These are phyloP conservation scores for Drosophila falleni DNA, from an alignment of 2,888 invertebrate species.

Conservation along the genomic window DNA sequence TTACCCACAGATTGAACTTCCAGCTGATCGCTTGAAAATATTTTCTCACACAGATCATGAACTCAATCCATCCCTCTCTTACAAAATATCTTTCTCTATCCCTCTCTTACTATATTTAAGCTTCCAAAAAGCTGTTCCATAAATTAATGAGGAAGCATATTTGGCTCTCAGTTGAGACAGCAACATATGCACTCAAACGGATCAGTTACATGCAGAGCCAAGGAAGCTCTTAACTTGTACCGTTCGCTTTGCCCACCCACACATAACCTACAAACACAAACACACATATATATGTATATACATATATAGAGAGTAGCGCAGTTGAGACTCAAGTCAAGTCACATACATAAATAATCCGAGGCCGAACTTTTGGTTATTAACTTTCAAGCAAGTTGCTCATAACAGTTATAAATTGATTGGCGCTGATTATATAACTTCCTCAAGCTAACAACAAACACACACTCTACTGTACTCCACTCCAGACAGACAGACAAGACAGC, in stretches of 20 bases:
- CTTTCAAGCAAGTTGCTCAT: slow-evolving; percentile 63
- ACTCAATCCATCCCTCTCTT: not conserved
- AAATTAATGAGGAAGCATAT: slow-evolving; percentile 61
- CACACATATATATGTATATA: slow-evolving; percentile 15
- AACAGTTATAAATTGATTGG: slow-evolving; percentile 79
- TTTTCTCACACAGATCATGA: slow-evolving; percentile 49
- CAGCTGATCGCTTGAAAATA: slow-evolving; percentile 12
- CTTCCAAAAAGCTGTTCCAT: slow-evolving; percentile 19
- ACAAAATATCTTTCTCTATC: not conserved
- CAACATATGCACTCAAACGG: slow-evolving; percentile 61
- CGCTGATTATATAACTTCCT: slow-evolving; percentile 79
- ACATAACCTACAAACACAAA: slow-evolving; percentile 22
- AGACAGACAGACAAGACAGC: slow-evolving; percentile 20
- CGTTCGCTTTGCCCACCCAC: slow-evolving; percentile 44
- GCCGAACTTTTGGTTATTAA: slow-evolving; percentile 63
- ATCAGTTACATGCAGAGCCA: slow-evolving; percentile 64
- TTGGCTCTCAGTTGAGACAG: slow-evolving; percentile 40
- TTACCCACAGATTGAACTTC: slow-evolving; percentile 29
- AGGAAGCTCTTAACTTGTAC: slow-evolving; percentile 21
- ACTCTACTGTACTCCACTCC: slow-evolving; percentile 22
- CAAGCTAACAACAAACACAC: slow-evolving; percentile 48
- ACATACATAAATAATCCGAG: slow-evolving; percentile 37
- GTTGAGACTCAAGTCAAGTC: not conserved
- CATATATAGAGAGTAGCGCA: not conserved
- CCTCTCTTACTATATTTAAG: not conserved